Conservation (phyloP, 2,888 invertebrate species). For the Drosophila antonietae region DNA sequence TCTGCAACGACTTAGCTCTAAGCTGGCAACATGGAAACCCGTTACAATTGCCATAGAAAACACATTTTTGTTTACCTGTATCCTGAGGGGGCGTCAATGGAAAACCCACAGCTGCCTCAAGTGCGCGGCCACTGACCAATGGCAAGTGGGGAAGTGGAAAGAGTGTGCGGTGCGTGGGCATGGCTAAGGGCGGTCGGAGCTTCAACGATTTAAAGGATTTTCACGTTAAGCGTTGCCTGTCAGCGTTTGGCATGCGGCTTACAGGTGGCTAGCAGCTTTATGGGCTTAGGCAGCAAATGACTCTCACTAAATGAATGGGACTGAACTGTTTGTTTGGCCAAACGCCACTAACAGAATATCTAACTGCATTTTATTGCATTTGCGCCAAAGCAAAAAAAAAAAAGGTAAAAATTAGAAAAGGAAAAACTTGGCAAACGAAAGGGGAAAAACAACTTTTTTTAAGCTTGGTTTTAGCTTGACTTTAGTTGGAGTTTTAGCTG, state of each 20-base stretch:
- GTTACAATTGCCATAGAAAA: conserved; percentile 34
- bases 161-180: background rate
- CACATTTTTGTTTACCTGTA: conserved; percentile 61
- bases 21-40: conserved; percentile 42
- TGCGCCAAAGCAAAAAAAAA: background rate
- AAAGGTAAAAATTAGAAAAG: conserved; percentile 6
- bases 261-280: conserved; percentile 66
- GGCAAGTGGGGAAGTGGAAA: conserved; percentile 3
- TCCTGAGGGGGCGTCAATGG: background rate
- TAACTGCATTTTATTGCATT: conserved; percentile 40
- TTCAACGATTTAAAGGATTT: conserved; percentile 65
- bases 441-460: conserved; percentile 5
- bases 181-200: conserved; percentile 26
- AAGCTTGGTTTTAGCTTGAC: background rate
- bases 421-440: background rate
- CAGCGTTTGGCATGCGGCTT: conserved; percentile 77
- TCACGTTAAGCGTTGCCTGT: conserved; percentile 70
- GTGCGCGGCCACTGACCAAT: conserved; percentile 30
- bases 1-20: conserved; percentile 21
- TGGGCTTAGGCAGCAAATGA: conserved; percentile 67
- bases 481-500: background rate
- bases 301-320: conserved; percentile 59
- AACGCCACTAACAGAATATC: conserved; percentile 25
- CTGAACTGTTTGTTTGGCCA: conserved; percentile 32
- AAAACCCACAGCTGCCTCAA: conserved; percentile 42